phyloP scores from a whole-genome alignment of 2,113 vertebrate genomes.

The Dicentrarchus labrax region DNA sequence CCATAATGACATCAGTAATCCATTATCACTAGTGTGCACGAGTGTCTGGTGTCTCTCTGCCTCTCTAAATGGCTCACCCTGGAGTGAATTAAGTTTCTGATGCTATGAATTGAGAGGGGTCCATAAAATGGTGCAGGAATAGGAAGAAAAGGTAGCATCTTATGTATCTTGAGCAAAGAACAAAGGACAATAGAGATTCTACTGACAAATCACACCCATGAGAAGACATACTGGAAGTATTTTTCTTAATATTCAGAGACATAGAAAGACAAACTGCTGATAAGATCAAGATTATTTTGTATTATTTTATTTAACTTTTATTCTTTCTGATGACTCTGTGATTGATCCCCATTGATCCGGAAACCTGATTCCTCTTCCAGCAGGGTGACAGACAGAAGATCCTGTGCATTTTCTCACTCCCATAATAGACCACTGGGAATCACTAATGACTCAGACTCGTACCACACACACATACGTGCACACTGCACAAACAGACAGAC shows the following conservation, averaged over 20 bases:
- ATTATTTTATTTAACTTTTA: background rate
- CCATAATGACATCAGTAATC: conserved; percentile 75
- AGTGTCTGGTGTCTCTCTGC: conserved; percentile 43
- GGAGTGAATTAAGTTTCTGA: conserved; percentile 56
- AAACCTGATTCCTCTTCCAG: conserved; percentile 42
- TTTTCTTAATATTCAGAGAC: background rate
- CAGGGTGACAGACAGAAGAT: conserved; percentile 7
- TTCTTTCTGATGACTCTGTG: background rate
- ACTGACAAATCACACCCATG: background rate
- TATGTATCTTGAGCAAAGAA: background rate
- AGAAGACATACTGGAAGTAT: background rate
- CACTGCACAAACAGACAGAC: background rate
- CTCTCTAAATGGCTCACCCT: conserved; percentile 49
- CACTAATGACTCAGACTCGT: conserved; percentile 46
- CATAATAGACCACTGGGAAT: conserved; percentile 46
- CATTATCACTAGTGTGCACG: conserved; percentile 67
- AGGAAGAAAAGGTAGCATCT: background rate
- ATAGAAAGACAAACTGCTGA: background rate
- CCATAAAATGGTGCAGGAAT: background rate
- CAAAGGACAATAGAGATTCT: background rate
- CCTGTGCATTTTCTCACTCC: conserved; percentile 21
- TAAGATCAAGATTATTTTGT: conserved; percentile 1
- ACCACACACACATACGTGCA: background rate
- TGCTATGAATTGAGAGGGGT: conserved; percentile 38
- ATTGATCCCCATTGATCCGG: conserved; percentile 59